Percentiles rank a stretch among this genome's conserved stretches.
Evolutionary conservation across 2,888 invertebrate genomes (phyloP).

Genomic region (Physocephala rufipes): DNA sequence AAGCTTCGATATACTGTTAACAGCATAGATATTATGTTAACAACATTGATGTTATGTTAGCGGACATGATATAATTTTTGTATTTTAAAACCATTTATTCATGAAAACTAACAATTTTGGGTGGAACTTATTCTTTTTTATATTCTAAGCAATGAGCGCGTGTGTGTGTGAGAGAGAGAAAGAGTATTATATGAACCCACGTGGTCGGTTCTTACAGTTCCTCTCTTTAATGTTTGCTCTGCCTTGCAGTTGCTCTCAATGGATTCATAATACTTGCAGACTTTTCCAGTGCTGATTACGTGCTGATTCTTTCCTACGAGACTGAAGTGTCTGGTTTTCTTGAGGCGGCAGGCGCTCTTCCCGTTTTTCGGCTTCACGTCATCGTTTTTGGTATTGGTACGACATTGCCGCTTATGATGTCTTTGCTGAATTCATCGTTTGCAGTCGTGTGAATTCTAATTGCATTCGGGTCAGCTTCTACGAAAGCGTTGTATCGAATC

Average conservation of each 20-base stretch:
- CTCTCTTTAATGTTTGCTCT: background rate
- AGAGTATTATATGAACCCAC: background rate
- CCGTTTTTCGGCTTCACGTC: slow-evolving; percentile 12
- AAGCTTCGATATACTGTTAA: no score
- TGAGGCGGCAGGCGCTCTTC: slow-evolving; percentile 7
- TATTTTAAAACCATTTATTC: no score
- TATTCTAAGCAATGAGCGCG: no score
- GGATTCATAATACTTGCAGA: background rate
- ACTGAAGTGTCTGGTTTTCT: background rate
- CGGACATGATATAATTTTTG: no score
- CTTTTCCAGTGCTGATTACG: background rate
- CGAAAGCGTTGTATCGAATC: slow-evolving; percentile 34
- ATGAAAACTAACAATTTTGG: no score
- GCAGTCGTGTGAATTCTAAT: slow-evolving; percentile 22
- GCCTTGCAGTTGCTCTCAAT: background rate
- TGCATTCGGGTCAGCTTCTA: slow-evolving; percentile 23
- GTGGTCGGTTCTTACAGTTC: slow-evolving; percentile 17
- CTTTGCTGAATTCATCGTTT: slow-evolving; percentile 35
- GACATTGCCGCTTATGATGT: background rate
- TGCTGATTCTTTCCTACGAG: slow-evolving; percentile 27
- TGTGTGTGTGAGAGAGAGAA: no score
- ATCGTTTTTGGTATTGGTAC: slow-evolving; percentile 19
- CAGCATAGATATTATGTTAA: no score
- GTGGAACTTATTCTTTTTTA: no score
- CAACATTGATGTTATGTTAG: no score